Base-by-base conservation (phyloP, 1,140 invertebrate genomes). In the Saxidomus purpurata region DNA sequence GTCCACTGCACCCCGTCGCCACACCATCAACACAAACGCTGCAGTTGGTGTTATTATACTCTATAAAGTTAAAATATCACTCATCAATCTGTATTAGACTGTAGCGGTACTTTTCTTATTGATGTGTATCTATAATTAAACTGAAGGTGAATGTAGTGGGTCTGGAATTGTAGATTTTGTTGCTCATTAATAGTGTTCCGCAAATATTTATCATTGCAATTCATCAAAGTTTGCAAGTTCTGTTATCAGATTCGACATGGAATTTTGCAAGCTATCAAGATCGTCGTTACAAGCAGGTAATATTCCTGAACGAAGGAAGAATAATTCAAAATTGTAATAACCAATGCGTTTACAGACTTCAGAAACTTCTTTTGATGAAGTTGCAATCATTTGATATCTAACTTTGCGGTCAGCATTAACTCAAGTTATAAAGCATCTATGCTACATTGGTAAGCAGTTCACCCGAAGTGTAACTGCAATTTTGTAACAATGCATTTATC, bases 121-220 rank as follows among this genome's bases (percentile, higher is more conserved):
- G 82, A 84, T 84, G 36, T 11, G 40, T 84, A 84, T 84, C 82
- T 84, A 69, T 84, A 63, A 84, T 84, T 84, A 84, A 84, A 84
- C 19, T 34, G 28, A 74, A 69, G 38, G 19, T 36, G 43, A 77
- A 77, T 77, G 43, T 49, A 13, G 47, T 2, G 43, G 40, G 43
- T 28, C 40, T 25, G 8, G 40, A 6, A 36, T 19, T n/a, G 22
- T n/a, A 52, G 40, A 77, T 31, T 25, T 52, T 49, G 11, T 19
- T 77, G 3, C 8, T 52, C 74, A 52, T 77, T 52, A 77, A 25
- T 49, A 47, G 11, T 13, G 43, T 43, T 11, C 63, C 63, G n/a
- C 63, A 67, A 67, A 67, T 67, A 67, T 67, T 67, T 67, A 67
- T 67, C 63, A 8, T 31, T 31, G 63, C 13, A 67, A 67, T 34